Percentiles rank a stretch among this genome's conserved stretches.
Evolutionary conservation across 2,113 vertebrate genomes (phyloP).

Genomic region (Pyrgilauda ruficollis): DNA sequence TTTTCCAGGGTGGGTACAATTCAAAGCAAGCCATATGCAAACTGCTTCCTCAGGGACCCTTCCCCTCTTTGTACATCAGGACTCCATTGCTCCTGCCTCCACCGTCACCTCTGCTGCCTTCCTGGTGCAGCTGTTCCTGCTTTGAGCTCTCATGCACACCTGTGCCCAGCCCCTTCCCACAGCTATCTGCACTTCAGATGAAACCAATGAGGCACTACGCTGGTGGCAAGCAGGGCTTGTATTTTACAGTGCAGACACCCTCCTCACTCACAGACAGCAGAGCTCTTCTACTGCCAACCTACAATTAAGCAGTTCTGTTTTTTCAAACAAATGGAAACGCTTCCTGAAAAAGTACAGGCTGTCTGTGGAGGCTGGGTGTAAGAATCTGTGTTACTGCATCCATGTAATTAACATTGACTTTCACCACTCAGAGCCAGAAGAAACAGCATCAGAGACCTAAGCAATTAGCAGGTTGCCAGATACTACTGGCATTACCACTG

Average conservation of each 20-base stretch:
- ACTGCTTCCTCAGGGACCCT: background rate
- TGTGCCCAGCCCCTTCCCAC: background rate
- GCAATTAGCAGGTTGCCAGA: background rate
- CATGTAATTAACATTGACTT: background rate
- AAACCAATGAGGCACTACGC: background rate
- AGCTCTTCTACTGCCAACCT: background rate
- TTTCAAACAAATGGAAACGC: background rate
- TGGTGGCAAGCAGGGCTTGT: background rate
- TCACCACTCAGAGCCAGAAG: background rate
- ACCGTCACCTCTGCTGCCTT: background rate
- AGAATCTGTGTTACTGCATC: background rate
- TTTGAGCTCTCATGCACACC: fast-evolving
- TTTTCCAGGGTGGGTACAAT: background rate
- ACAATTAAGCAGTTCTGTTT: background rate
- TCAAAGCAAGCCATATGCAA: background rate
- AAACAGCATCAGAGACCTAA: background rate
- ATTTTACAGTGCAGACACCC: background rate
- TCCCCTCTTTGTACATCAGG: background rate
- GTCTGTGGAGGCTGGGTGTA: background rate
- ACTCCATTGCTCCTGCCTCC: background rate
- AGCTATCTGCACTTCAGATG: background rate
- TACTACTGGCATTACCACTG: background rate
- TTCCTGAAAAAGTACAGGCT: background rate
- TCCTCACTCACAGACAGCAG: background rate
- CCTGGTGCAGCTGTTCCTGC: background rate